phyloP scores from a whole-genome alignment of 2,797 vertebrate species.

The Xenentodon cancila region DNA sequence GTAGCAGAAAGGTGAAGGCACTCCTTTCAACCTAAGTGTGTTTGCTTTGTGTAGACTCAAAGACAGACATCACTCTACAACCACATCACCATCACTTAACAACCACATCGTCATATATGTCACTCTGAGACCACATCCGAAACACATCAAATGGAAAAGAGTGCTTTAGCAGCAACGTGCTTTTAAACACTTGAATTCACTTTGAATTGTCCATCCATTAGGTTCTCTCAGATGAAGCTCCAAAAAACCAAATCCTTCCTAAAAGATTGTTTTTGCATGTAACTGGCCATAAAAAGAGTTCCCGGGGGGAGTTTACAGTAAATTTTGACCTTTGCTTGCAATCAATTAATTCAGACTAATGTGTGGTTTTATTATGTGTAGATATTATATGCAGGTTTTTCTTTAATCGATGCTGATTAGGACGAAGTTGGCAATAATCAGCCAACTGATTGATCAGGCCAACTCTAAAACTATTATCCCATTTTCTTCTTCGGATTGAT shows the following conservation, averaged over 20 bases:
- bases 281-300: too few species aligned
- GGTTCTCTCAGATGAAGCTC: too few species aligned
- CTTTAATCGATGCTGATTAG: too few species aligned
- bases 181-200: constrained; percentile 3
- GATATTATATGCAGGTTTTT: too few species aligned
- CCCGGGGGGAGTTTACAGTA: too few species aligned
- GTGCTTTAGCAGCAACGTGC: constrained; percentile 2
- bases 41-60: constrained; percentile 4
- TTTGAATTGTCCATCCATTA: constrained; percentile 6
- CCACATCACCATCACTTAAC: constrained; percentile 24
- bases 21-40: neutral
- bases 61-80: constrained; percentile 17
- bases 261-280: constrained; percentile 2
- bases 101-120: constrained; percentile 17
- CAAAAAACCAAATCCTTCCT: neutral
- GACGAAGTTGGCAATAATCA: too few species aligned
- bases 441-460: too few species aligned
- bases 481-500: too few species aligned
- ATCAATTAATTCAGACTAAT: too few species aligned
- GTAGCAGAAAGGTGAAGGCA: neutral
- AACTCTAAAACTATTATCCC: too few species aligned
- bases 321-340: too few species aligned
- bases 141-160: constrained; percentile 7
- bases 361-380: too few species aligned
- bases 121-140: constrained; percentile 28